A percentile compares a stretch with the other conserved stretches of the same genome.
phyloP scores from a whole-genome alignment of 2,888 invertebrate species.

The Monopis laevigella region DNA sequence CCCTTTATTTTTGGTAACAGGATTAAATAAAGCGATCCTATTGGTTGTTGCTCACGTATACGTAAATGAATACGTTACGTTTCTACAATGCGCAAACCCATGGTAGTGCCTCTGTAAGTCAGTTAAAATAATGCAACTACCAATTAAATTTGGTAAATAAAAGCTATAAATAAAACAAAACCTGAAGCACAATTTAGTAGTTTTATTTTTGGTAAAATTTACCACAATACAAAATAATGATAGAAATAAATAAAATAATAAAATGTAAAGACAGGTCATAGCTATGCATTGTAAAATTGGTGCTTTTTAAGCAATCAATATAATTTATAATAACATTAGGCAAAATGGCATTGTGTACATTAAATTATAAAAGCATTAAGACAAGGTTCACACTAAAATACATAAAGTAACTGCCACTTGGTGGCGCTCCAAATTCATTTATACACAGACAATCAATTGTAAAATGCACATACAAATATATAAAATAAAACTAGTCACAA shows the following conservation, averaged over 20 bases:
- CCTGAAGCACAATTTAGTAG: conserved; percentile 66
- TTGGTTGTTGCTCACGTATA: too few species aligned
- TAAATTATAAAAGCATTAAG: conserved; percentile 63
- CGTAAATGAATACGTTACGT: too few species aligned
- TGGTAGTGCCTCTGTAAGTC: too few species aligned
- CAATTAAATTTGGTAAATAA: not conserved
- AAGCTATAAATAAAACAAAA: conserved; percentile 20
- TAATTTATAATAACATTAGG: conserved; percentile 68
- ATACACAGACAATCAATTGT: not conserved
- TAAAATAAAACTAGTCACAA: conserved; percentile 19
- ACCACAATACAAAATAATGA: conserved; percentile 67
- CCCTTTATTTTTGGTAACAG: too few species aligned
- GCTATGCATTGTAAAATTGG: conserved; percentile 66
- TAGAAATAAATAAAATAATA: conserved; percentile 67
- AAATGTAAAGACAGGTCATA: conserved; percentile 66
- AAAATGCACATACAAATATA: not conserved
- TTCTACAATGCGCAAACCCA: too few species aligned
- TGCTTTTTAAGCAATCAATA: conserved; percentile 67
- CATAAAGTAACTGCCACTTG: conserved; percentile 53
- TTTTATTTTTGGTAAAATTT: conserved; percentile 68
- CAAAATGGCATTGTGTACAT: conserved; percentile 67
- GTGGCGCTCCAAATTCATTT: conserved; percentile 29
- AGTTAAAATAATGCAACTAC: too few species aligned
- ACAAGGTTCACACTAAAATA: conserved; percentile 48
- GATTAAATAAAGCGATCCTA: too few species aligned